Evolutionary conservation across 1,140 invertebrate species (phyloP), one percentile per base, ranked within the genome.

Genomic region (Catajapyx aquilonaris): DNA sequence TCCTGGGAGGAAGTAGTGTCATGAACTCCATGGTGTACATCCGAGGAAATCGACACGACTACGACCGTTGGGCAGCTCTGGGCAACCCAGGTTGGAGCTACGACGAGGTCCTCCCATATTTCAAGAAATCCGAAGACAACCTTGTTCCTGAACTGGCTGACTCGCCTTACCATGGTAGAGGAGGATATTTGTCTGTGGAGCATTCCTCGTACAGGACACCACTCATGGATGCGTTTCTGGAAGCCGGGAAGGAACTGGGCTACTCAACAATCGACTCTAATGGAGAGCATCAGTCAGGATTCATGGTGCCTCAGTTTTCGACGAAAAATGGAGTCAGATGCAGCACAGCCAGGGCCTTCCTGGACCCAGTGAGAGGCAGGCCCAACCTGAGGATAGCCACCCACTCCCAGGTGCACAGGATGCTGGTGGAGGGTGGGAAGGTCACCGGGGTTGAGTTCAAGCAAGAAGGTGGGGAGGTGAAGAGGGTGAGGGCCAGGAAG

Each of bases 241-340:
- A 91, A 62, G 85, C 86, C 0, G 86, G 79, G 21, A 67, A 80
- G 52, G 81, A 93, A 53, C 81, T 88, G 70, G 87, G 86, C 28
- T 65, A 64, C 31, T n/a, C n/a, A n/a, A n/a, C n/a, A n/a, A n/a
- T n/a, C 0, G 73, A 77, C 52, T 57, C 81, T 34, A 81, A 86
- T 54, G 72, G 84, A 5, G 68, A 71, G 1, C 65, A 78, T 44
- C 80, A 84, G 51, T 83, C 79, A 0, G 81, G 81, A 4, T 85
- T 79, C 47, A 69, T 71, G 1, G 67, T 81, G 38, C 81, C 71
- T 37, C 81, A 87, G 53, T 81, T 68, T 47, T 86, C 79, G 3
- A 84, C 84, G 69, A 57, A 80, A 34, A 57, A 77, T 23, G 81
- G 74, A 0, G 64, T 74, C 0, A 60, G 83, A 23, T 81, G 76